A percentile compares a stretch with the other conserved stretches of the same genome.
phyloP scores from a whole-genome alignment of 2,113 vertebrate genomes.

The Manacus vitellinus region DNA sequence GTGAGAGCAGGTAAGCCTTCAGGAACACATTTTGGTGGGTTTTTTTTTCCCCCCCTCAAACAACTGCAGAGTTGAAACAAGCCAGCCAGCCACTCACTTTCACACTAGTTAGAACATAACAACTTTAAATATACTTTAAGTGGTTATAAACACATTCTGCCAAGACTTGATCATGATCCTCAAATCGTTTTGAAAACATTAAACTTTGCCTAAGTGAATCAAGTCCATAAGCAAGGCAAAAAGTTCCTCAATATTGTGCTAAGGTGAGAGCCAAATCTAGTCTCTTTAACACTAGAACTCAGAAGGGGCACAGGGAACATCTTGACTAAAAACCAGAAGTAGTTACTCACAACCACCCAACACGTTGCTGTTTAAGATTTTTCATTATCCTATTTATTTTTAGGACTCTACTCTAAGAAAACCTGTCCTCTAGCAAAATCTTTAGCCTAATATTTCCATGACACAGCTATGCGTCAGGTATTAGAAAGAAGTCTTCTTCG shows the following conservation, averaged over 20 bases:
- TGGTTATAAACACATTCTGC: background rate
- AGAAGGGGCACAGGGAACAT: background rate
- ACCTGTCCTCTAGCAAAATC: background rate
- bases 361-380: background rate
- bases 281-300: background rate
- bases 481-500: background rate
- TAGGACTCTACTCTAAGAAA: background rate
- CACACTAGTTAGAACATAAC: background rate
- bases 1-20: background rate
- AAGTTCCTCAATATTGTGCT: background rate
- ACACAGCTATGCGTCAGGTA: background rate
- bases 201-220: background rate
- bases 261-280: background rate
- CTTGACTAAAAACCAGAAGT: background rate
- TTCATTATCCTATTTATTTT: background rate
- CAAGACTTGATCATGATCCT: background rate
- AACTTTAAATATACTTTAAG: background rate
- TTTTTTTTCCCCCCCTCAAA: background rate
- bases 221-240: background rate
- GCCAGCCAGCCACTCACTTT: background rate
- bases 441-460: background rate
- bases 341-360: background rate
- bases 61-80: background rate
- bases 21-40: fast-evolving
- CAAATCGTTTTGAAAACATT: background rate